Percentiles rank a stretch among this genome's conserved stretches.
phyloP scores from a whole-genome alignment of 1,140 invertebrate species.

The Lucilia sericata region DNA sequence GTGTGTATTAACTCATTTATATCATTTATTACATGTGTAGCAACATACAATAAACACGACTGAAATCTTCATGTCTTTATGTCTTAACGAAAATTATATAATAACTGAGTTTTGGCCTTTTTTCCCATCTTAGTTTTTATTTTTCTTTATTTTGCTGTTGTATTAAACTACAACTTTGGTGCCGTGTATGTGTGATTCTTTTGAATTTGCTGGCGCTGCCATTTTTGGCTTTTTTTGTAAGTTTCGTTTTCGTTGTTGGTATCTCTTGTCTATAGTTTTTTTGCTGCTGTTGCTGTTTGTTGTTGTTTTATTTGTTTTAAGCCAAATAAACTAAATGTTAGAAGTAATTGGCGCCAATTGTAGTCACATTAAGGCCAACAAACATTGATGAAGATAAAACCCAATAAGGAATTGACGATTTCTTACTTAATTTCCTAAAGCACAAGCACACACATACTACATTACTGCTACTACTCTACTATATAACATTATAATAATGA shows the following conservation, averaged over 20 bases:
- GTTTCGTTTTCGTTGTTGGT: not conserved
- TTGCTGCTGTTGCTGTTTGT: not conserved
- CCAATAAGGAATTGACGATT: slow-evolving; percentile 26
- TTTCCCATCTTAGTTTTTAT: not conserved
- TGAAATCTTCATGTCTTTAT: slow-evolving; percentile 19
- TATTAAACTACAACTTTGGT: not conserved
- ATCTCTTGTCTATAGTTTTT: slow-evolving; percentile 9
- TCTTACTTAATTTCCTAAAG: slow-evolving; percentile 24
- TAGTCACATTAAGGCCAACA: slow-evolving; percentile 28
- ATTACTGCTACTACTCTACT: not conserved
- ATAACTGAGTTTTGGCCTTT: not conserved
- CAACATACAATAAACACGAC: slow-evolving; percentile 20
- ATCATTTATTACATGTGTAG: slow-evolving; percentile 10
- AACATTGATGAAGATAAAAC: slow-evolving; percentile 24
- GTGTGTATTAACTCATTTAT: slow-evolving; percentile 12
- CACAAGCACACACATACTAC: too few species aligned
- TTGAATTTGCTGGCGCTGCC: slow-evolving; percentile 28
- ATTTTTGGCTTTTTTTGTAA: slow-evolving; percentile 9
- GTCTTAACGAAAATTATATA: not conserved
- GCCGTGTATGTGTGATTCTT: not conserved
- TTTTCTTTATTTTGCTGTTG: not conserved
- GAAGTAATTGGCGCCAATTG: slow-evolving; percentile 28
- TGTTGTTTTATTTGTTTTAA: not conserved
- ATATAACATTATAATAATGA: not conserved
- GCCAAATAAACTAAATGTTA: slow-evolving; percentile 11